Evolutionary conservation across 2,797 vertebrate species (phyloP), one percentile per base, ranked within the genome.

Genomic region (Peromyscus nudipes): DNA sequence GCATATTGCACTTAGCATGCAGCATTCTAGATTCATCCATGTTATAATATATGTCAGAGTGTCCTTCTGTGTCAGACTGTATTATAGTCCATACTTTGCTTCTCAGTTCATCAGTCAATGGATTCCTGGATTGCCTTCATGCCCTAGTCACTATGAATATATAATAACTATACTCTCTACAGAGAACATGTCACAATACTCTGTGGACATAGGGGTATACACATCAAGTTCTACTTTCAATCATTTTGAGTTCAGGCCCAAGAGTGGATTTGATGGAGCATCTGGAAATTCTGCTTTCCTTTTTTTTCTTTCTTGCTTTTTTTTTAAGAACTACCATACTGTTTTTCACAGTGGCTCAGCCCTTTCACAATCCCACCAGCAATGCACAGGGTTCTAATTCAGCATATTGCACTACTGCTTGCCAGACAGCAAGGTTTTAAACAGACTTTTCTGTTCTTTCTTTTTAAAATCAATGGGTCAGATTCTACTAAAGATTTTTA

Each of bases 371-470:
- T 37, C 31, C 52, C 23, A 89, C 62, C 43, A 46, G 37, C 23
- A 79, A 43, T 8, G 19, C 65, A 79, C 62, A 52, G 52, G n/a
- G 19, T 94, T 67, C 55, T n/a, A 80, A n/a, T 46, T 17, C 79
- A 64, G n/a, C 23, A 57, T 25, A 40, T 64, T 27, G 6, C 34
- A 25, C n/a, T n/a, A 84, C 12, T 19, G 31, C 27, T 85, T 75
- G 16, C 25, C 81, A 77, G 34, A 95, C 89, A 84, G 31, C 37
- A 77, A 93, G 40, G 43, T 69, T 79, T 93, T 81, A 43, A 82
- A 55, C 40, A 65, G 17, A 67, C 52, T 76, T 55, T 65, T 85
- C 71, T 25, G 10, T 34, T 43, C 55, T 19, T n/a, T 46, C n/a
- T n/a, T 17, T 57, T 52, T 69, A 37, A 64, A 19, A 19, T 67